Conservation (phyloP, 1,140 invertebrate genomes). For the Maniola jurtina region DNA sequence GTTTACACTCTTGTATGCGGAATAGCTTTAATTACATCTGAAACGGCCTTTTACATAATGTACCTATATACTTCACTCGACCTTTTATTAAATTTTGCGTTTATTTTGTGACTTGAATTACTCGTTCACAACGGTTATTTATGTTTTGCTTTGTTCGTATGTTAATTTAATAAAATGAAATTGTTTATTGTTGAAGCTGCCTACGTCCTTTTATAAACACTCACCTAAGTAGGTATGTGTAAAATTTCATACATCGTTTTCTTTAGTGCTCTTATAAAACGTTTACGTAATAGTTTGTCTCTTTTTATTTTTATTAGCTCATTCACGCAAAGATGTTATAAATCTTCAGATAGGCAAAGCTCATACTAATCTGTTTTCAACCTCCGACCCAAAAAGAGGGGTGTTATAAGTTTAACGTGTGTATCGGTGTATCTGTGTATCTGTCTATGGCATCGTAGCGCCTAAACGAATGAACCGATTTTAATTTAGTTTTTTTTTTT, state of each 20-base stretch:
- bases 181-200: not conserved
- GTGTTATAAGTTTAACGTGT: no score
- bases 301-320: not conserved
- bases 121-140: not conserved
- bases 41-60: constrained; percentile 1
- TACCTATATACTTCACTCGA: not conserved
- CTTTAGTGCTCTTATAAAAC: not conserved
- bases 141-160: not conserved
- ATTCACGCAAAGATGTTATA: not conserved
- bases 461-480: no score
- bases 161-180: not conserved
- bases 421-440: no score
- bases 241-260: no score
- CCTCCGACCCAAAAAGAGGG: no score
- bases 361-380: no score
- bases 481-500: no score
- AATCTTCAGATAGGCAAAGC: no score
- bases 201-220: no score
- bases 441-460: no score
- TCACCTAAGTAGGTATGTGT: no score
- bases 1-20: constrained; percentile 31
- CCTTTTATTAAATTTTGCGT: constrained; percentile 9
- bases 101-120: not conserved
- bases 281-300: not conserved
- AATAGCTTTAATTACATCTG: constrained; percentile 50